Base-by-base conservation (phyloP, 2,797 vertebrate species). In the Microctenopoma steveboyesi region DNA sequence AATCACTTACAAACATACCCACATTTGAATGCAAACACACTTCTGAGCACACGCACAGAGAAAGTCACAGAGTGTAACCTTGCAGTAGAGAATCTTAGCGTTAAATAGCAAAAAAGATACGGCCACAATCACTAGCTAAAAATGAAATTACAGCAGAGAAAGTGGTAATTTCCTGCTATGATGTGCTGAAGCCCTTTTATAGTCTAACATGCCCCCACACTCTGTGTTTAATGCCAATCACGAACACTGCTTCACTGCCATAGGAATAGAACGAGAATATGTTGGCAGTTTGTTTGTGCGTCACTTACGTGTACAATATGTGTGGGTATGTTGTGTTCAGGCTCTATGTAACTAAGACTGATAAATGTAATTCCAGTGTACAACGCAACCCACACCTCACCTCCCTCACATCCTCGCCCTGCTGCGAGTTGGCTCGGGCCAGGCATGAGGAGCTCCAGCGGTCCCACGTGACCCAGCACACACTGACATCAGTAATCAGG, bases 401-500 rank as follows among this genome's bases (percentile, higher is more conserved):
- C 28, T 0, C 22, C 42, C 27, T 33, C 15, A 47, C 25, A 43
- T 0, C 12, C 51, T 5, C 15, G 7, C 27, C 15, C n/a, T 12
- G 49, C 55, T 8, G 55, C 15, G 3, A 66, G 67, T 73, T 28
- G 53, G 68, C 75, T 63, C 4, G 1, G 70, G 67, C 69, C 74
- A 48, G 80, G 86, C 85, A 85, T 71, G 53, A 55, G 79, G 83
- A 79, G 74, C 74, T 82, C 70, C 65, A 27, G 87, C 10, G 49
- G 51, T 90, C 88, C 90, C 89, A 85, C 80, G 84, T 90, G 92
- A 86, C 74, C 62, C 66, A 46, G 59, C 79, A 50, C 89, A 90
- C 78, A 49, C 91, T 84, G 89, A 91, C 91, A 92, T 89, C 90
- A 86, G 89, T 92, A 93, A 93, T 93, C 90, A 91, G 87, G 82